Evolutionary conservation across 2,797 vertebrate genomes (phyloP).

Genomic region (Limnodromus scolopaceus): DNA sequence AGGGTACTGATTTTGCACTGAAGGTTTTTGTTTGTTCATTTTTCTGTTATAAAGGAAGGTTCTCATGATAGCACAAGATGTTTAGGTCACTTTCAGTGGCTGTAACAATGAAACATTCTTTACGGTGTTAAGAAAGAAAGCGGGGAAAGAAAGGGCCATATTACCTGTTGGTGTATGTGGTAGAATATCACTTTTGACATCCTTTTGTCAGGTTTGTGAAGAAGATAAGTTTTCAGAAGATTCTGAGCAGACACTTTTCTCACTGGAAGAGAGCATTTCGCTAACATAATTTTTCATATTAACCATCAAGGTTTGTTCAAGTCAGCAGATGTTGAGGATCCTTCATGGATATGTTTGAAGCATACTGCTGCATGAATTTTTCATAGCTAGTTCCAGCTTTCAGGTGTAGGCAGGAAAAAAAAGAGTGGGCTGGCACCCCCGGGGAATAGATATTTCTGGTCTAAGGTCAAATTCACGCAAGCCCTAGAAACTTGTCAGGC

Average conservation of each 20-base stretch:
- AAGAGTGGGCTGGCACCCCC: neutral
- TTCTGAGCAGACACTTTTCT: neutral
- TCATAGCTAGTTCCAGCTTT: conserved; percentile 50
- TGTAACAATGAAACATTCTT: neutral
- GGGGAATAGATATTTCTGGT: conserved; percentile 23
- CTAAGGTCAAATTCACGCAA: conserved; percentile 27
- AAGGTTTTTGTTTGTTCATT: neutral
- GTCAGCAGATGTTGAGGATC: conserved; percentile 58
- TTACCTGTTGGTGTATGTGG: neutral
- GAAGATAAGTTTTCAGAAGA: neutral
- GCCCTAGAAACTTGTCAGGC: conserved; percentile 42
- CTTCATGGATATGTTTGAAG: conserved; percentile 29
- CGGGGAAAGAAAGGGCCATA: rapidly evolving
- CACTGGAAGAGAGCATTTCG: neutral
- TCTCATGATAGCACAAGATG: neutral
- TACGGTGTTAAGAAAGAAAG: neutral
- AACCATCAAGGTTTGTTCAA: neutral
- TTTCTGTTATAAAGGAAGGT: neutral
- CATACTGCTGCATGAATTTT: conserved; percentile 60
- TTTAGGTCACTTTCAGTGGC: neutral
- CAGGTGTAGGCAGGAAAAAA: neutral
- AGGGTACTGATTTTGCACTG: neutral
- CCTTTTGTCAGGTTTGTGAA: neutral
- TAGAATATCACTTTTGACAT: neutral
- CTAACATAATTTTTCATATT: neutral